Evolutionary conservation across 2,888 invertebrate species (phyloP), one percentile per base, ranked within the genome.

Genomic region (Himalopsyche japonica): DNA sequence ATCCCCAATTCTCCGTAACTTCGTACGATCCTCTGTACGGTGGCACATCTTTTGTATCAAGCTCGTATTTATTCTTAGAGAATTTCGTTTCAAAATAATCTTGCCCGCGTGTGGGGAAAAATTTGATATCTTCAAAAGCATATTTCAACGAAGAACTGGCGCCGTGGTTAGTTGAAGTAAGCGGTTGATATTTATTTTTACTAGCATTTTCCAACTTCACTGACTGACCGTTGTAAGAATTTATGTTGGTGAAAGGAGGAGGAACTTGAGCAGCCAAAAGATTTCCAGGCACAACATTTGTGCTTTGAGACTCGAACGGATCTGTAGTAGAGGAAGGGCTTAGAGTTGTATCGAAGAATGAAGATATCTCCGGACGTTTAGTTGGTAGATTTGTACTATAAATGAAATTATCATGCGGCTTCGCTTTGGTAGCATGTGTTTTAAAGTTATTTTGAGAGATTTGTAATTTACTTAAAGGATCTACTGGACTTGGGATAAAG

Each of bases 401-500:
- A 12, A 78, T 48, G 15, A 47, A 81, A n/a, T n/a, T 79, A 24
- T 84, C 83, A 27, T 37, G 27, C 24, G 70, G 78, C 37, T 86
- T 85, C 30, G 81, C 20, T 76, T 86, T 85, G 7, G 82, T 47
- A 27, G n/a, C 49, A 1, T 81, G 79, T 20, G 84, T 37, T 64
- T 84, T 85, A 30, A 79, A 70, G 20, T 79, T 47, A 30, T 86
- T 84, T n/a, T 57, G 76, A 37, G 48, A 82, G 30, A 64, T 84
- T 70, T 82, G 79, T 27, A 76, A 89, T 87, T 91, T 91, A 10
- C 88, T 88, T 87, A 92, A 91, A 1, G 92, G 92, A 88, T 93
- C 92, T 85, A 92, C 91, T 1, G 92, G 92, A 85, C 92, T 92
- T 1, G 92, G 90, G 85, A 92, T 92, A 87, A 93, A 92, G 57